Percentiles rank a stretch among this genome's conserved stretches.
Conservation (phyloP, 1,140 invertebrate genomes). For the Patella vulgata region DNA sequence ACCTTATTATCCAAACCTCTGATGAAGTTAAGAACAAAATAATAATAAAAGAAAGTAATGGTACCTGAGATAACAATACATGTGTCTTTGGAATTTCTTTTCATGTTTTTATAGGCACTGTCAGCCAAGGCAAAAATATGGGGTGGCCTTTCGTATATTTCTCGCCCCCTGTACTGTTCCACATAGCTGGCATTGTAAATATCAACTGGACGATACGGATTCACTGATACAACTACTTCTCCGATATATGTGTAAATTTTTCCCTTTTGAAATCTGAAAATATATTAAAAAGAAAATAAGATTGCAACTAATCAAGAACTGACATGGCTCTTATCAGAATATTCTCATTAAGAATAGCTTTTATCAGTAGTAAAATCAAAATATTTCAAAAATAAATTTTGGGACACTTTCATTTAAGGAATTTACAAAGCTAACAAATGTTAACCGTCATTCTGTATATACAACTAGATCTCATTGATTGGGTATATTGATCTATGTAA, state of each 20-base stretch:
- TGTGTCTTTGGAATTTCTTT: constrained; percentile 88
- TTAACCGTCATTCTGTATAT: neutral
- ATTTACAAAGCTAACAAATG: neutral
- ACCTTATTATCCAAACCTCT: too few relatives aligned
- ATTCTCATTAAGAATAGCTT: neutral
- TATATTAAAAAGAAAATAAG: constrained; percentile 6
- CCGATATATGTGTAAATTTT: constrained; percentile 99
- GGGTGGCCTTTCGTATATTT: constrained; percentile 99
- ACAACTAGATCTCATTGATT: neutral
- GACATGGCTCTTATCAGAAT: neutral
- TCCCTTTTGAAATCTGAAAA: constrained; percentile 75
- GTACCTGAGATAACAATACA: constrained; percentile 91
- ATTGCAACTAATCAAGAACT: neutral
- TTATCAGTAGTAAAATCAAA: neutral
- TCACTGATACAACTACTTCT: constrained; percentile 99
- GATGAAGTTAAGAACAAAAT: too few relatives aligned
- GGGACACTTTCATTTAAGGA: neutral
- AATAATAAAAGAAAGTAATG: too few relatives aligned
- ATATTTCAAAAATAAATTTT: neutral
- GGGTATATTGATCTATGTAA: too few relatives aligned
- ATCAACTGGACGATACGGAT: constrained; percentile 99
- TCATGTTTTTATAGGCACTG: constrained; percentile 99
- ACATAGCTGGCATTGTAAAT: constrained; percentile 97
- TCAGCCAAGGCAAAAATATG: constrained; percentile 99
- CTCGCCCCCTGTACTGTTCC: constrained; percentile 97